Conservation (phyloP, 2,797 vertebrate genomes). For the Rachycentron canadum region DNA sequence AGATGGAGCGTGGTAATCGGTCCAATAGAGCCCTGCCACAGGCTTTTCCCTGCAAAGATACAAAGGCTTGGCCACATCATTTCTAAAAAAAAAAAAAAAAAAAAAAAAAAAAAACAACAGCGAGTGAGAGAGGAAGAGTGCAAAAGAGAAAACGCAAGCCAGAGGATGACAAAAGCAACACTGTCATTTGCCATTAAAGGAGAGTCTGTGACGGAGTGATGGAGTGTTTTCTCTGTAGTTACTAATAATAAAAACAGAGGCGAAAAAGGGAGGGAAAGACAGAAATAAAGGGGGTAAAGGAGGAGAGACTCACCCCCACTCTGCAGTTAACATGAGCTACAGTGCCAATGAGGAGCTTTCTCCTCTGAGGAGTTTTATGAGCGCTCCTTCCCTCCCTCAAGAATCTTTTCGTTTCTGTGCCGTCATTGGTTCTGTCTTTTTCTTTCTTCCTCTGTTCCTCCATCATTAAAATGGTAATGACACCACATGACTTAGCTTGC, state of each 20-base stretch:
- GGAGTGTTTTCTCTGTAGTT: slow-evolving; percentile 85
- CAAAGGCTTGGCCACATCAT: slow-evolving; percentile 89
- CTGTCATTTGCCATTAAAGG: slow-evolving; percentile 96
- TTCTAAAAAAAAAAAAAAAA: slow-evolving; percentile 70
- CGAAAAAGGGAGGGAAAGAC: slow-evolving; percentile 59
- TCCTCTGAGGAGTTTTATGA: slow-evolving; percentile 69
- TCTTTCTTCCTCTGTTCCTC: slow-evolving; percentile 30
- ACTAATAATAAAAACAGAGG: slow-evolving; percentile 82
- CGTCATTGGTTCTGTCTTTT: slow-evolving; percentile 54
- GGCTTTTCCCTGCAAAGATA: slow-evolving; percentile 90
- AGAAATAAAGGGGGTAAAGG: slow-evolving; percentile 64
- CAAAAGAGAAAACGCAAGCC: slow-evolving; percentile 88
- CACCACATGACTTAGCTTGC: slow-evolving; percentile 12
- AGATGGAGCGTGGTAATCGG: slow-evolving; percentile 99
- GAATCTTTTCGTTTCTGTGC: slow-evolving; percentile 67
- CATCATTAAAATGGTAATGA: slow-evolving; percentile 56
- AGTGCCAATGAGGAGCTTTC: slow-evolving; percentile 81
- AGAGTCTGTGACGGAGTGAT: slow-evolving; percentile 88
- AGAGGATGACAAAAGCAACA: slow-evolving; percentile 95
- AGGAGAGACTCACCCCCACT: slow-evolving; percentile 70
- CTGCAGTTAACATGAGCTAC: slow-evolving; percentile 87
- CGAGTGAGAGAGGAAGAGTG: slow-evolving; percentile 74
- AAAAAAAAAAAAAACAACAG: slow-evolving; percentile 57
- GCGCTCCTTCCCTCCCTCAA: slow-evolving; percentile 61
- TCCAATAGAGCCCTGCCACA: slow-evolving; percentile 98